Evolutionary conservation across 2,888 invertebrate genomes (phyloP).

Genomic region (Charanyca ferruginea): DNA sequence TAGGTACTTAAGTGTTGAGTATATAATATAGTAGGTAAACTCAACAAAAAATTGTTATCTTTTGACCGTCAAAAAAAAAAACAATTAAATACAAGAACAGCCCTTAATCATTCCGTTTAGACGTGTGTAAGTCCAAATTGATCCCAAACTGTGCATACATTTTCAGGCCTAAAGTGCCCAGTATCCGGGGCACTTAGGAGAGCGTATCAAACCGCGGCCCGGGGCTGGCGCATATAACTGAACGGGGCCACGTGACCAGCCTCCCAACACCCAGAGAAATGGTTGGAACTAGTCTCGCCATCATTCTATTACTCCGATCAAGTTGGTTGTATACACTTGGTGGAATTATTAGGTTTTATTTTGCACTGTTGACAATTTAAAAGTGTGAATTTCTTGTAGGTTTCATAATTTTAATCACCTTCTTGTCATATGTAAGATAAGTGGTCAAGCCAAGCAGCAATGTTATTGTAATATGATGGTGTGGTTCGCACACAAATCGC

Average conservation of each 20-base stretch:
- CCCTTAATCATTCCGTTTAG: background rate
- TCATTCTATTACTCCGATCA: slow-evolving; percentile 38
- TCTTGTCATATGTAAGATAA: no score
- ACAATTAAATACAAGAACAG: background rate
- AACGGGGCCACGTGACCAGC: slow-evolving; percentile 80
- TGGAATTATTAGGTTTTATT: no score
- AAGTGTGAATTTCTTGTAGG: background rate
- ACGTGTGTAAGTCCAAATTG: slow-evolving; percentile 3
- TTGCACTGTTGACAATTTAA: no score
- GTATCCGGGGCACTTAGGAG: slow-evolving; percentile 62
- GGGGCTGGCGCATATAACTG: slow-evolving; percentile 78
- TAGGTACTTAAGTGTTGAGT: no score
- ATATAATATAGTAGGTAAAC: no score
- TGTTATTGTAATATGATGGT: no score
- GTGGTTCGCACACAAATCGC: no score
- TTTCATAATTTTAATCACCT: no score
- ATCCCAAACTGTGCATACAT: slow-evolving; percentile 6
- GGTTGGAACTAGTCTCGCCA: slow-evolving; percentile 56
- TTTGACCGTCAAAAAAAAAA: background rate
- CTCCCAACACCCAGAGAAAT: slow-evolving; percentile 67
- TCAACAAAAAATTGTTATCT: no score
- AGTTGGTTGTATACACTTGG: slow-evolving; percentile 27
- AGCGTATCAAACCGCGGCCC: slow-evolving; percentile 72
- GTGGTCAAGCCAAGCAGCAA: no score
- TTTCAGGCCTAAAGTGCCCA: slow-evolving; percentile 25